These are phyloP conservation scores for Penaeus vannamei DNA, from an alignment of 1,140 invertebrate genomes.

Conservation along the genomic window DNA sequence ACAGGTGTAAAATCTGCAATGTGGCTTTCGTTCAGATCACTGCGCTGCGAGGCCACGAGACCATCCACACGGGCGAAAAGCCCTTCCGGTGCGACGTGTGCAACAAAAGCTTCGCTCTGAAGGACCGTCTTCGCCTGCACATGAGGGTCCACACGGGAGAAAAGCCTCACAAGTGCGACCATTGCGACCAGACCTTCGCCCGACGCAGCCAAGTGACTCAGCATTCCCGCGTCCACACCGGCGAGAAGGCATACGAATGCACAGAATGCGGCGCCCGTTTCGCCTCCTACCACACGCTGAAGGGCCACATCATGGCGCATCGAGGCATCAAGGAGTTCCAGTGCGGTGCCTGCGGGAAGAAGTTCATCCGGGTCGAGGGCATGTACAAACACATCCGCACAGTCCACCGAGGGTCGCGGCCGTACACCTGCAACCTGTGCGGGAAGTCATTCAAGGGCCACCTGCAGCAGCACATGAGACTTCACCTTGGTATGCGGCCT, in stretches of 20 bases:
- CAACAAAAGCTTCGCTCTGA: constrained; percentile 82
- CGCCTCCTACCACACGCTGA: constrained; percentile 66
- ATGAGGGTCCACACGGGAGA: constrained; percentile 87
- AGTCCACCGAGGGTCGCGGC: constrained; percentile 81
- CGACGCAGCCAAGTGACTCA: constrained; percentile 86
- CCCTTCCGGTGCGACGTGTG: constrained; percentile 75
- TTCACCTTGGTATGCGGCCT: constrained; percentile 79
- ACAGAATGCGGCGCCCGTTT: constrained; percentile 74
- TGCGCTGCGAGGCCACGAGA: constrained; percentile 77
- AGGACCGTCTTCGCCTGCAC: constrained; percentile 83
- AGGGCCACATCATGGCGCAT: constrained; percentile 76
- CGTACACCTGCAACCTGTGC: constrained; percentile 89
- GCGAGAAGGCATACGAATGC: constrained; percentile 77
- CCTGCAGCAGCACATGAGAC: constrained; percentile 86
- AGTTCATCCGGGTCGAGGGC: constrained; percentile 81
- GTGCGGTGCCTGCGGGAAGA: constrained; percentile 89
- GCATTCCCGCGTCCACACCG: constrained; percentile 90
- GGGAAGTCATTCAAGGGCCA: constrained; percentile 91
- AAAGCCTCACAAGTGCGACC: constrained; percentile 88
- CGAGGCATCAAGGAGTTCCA: constrained; percentile 90
- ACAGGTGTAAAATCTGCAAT: constrained; percentile 78
- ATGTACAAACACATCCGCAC: constrained; percentile 88
- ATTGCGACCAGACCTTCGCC: constrained; percentile 87
- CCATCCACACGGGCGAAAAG: constrained; percentile 73
- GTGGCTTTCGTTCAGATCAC: constrained; percentile 81